Evolutionary conservation across 2,797 vertebrate species (phyloP).

Genomic region (Pagetopsis macropterus): DNA sequence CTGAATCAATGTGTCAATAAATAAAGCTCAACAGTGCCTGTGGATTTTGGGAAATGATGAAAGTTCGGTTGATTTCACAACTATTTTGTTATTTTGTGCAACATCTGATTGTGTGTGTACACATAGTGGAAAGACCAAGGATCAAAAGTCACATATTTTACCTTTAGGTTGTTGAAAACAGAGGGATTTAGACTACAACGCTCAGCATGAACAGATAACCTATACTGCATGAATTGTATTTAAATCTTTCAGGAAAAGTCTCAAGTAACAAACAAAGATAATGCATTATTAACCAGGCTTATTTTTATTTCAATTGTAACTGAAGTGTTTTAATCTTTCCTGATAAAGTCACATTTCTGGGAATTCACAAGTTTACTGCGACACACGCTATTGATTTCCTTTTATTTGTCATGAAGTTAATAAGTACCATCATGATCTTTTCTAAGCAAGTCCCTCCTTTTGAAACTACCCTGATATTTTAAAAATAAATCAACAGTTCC

Average conservation of each 20-base stretch:
- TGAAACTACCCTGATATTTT: conserved; percentile 15
- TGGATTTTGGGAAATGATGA: conserved; percentile 72
- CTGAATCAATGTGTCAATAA: conserved; percentile 32
- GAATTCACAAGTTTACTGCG: neutral
- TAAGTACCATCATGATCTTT: conserved; percentile 50
- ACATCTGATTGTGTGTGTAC: conserved; percentile 32
- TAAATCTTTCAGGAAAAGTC: neutral
- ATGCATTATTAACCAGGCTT: neutral
- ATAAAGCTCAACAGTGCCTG: neutral
- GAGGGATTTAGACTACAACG: neutral
- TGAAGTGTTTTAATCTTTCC: neutral
- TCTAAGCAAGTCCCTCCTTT: conserved; percentile 9
- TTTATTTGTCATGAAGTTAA: conserved; percentile 67
- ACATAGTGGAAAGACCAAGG: conserved; percentile 12
- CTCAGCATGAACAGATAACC: neutral
- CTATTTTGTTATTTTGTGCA: conserved; percentile 10
- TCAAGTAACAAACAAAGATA: neutral
- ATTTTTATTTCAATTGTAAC: neutral
- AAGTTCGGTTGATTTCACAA: conserved; percentile 52
- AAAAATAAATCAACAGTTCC: conserved; percentile 27
- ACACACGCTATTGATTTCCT: conserved; percentile 56
- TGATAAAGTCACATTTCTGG: neutral
- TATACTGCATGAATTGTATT: neutral
- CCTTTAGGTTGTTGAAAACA: neutral
- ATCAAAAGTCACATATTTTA: neutral